phyloP scores from a whole-genome alignment of 1,140 invertebrate species.

The Hyphantria cunea region DNA sequence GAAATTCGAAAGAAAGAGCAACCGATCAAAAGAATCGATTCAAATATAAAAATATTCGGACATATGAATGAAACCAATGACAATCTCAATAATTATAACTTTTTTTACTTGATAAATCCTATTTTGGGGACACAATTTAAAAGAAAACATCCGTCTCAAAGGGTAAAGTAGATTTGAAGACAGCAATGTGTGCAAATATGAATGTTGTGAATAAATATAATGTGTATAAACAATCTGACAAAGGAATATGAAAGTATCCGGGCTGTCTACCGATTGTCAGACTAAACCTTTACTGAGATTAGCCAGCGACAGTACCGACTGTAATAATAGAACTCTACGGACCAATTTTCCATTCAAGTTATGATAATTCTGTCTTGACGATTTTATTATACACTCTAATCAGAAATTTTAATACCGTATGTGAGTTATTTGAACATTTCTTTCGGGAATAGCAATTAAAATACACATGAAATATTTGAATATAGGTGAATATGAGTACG shows the following conservation, averaged over 20 bases:
- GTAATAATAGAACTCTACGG: constrained; percentile 49
- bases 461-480: constrained; percentile 10
- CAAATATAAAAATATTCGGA: constrained; percentile 23
- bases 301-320: constrained; percentile 37
- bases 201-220: constrained; percentile 59
- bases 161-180: constrained; percentile 42
- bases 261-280: constrained; percentile 47
- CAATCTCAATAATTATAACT: constrained; percentile 33
- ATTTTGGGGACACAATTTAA: constrained; percentile 41
- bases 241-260: constrained; percentile 63
- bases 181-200: constrained; percentile 56
- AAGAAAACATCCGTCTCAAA: constrained; percentile 64
- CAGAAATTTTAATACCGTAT: constrained; percentile 17
- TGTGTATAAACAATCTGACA: constrained; percentile 69
- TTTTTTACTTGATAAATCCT: constrained; percentile 39
- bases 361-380: constrained; percentile 22
- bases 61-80: constrained; percentile 11
- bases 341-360: constrained; percentile 31
- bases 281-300: constrained; percentile 65
- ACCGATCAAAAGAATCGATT: constrained; percentile 28
- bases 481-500: too few species aligned
- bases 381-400: constrained; percentile 16
- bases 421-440: constrained; percentile 3
- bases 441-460: not conserved
- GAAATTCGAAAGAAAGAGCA: constrained; percentile 21